These are phyloP conservation scores for Margaritifera margaritifera DNA, from an alignment of 2,888 invertebrate genomes.

Conservation along the genomic window DNA sequence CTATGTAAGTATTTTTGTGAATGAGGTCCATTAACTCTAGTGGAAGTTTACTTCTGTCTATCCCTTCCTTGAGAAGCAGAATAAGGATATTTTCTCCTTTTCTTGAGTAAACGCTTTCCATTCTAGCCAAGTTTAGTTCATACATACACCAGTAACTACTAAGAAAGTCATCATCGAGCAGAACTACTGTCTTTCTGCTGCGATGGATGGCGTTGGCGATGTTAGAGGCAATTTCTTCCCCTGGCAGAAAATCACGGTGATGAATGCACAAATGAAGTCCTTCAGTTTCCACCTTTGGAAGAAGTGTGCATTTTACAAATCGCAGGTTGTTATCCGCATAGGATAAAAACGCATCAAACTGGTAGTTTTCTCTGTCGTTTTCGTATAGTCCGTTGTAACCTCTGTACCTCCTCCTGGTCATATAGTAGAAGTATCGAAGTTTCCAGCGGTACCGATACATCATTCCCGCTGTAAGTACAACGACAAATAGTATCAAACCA, in stretches of 20 bases:
- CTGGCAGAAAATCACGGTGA: conserved; percentile 42
- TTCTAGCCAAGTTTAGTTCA: conserved; percentile 44
- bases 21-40: conserved; percentile 20
- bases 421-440: conserved; percentile 30
- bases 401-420: conserved; percentile 17
- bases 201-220: conserved; percentile 37
- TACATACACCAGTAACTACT: conserved; percentile 44
- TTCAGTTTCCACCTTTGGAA: conserved; percentile 5
- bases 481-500: not conserved
- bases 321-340: conserved; percentile 25
- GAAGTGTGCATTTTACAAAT: conserved; percentile 14
- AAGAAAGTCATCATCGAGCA: conserved; percentile 35
- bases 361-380: conserved; percentile 12
- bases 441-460: conserved; percentile 33
- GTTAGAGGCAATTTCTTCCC: conserved; percentile 38
- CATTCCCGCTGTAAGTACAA: conserved; percentile 17
- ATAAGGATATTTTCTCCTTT: conserved; percentile 7
- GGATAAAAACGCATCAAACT: conserved; percentile 40
- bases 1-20: not conserved
- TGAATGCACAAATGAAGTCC: conserved; percentile 41
- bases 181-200: conserved; percentile 43
- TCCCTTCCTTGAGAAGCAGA: conserved; percentile 12
- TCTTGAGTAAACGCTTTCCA: conserved; percentile 36
- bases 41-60: conserved; percentile 6
- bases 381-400: conserved; percentile 3